A percentile compares a stretch with the other conserved stretches of the same genome.
Conservation (phyloP, 1,140 invertebrate genomes). For the Diabrotica virgifera region DNA sequence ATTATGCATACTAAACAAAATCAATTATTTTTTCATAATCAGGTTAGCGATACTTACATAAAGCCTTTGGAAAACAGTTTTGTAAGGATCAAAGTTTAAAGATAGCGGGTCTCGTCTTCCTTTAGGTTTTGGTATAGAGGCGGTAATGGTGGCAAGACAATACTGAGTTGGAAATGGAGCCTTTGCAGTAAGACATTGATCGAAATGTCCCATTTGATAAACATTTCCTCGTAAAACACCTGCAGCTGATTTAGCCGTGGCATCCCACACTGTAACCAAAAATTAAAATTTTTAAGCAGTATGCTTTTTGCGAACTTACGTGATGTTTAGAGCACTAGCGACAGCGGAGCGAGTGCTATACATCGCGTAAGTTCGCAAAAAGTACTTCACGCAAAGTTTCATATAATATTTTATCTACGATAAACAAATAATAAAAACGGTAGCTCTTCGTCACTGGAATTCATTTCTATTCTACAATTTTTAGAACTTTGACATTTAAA, state of each 20-base stretch:
- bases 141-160: constrained; percentile 52
- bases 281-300: neutral
- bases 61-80: constrained; percentile 53
- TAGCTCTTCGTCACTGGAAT: no score
- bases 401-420: no score
- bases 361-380: no score
- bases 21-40: no score
- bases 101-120: constrained; percentile 41
- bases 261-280: constrained; percentile 56
- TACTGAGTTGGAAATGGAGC: constrained; percentile 54
- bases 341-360: no score
- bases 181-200: constrained; percentile 56
- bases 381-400: no score
- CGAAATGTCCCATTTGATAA: constrained; percentile 62
- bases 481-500: no score
- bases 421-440: no score
- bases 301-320: no score
- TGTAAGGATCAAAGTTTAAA: constrained; percentile 49
- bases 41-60: constrained; percentile 51
- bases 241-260: constrained; percentile 57
- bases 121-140: constrained; percentile 46
- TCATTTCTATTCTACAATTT: no score
- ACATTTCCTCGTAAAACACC: constrained; percentile 56
- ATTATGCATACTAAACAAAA: no score
- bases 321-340: no score